Conservation (phyloP, 2,113 vertebrate species). For the Corvus hawaiiensis region DNA sequence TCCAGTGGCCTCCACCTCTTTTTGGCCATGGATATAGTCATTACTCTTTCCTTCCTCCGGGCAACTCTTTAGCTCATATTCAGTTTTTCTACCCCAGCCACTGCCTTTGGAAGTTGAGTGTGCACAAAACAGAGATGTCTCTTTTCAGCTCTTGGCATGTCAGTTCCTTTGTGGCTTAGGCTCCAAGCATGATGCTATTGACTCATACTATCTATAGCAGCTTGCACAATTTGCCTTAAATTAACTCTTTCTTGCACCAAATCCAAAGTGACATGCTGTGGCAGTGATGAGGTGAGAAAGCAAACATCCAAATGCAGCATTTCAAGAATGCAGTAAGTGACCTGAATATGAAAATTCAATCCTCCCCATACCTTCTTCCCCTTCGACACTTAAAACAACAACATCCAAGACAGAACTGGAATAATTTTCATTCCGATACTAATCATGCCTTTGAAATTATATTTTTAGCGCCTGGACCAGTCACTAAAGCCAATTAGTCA, state of each 20-base stretch:
- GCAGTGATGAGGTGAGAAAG: neutral
- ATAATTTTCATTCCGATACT: neutral
- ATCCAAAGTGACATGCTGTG: neutral
- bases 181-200: neutral
- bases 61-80: neutral
- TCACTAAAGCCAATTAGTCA: neutral
- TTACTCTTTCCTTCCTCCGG: neutral
- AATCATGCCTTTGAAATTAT: neutral
- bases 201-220: neutral
- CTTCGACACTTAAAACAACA: neutral
- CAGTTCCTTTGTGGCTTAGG: neutral
- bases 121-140: neutral
- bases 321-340: neutral
- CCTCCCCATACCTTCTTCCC: neutral
- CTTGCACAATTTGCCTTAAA: neutral
- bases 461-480: neutral
- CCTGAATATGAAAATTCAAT: neutral
- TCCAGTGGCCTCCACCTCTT: neutral
- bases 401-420: neutral
- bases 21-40: neutral
- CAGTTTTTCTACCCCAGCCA: neutral
- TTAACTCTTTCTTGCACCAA: constrained; percentile 29
- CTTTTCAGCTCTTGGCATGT: neutral
- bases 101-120: neutral
- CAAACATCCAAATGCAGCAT: neutral